Conservation (phyloP, 92 coral and sea anemone species). For the Scolanthus callimorphus region DNA sequence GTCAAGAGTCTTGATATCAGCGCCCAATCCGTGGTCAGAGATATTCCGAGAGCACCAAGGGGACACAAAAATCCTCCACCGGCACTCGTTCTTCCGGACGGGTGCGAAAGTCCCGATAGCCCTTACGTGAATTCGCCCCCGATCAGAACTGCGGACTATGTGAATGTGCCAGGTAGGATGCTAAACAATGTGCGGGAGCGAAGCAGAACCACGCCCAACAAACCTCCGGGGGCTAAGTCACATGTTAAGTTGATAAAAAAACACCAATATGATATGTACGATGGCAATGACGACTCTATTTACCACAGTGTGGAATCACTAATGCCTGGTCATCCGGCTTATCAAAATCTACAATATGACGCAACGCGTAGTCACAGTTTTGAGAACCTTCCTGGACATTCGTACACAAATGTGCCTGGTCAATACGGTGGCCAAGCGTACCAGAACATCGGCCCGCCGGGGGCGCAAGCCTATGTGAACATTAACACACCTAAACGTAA, state of each 20-base stretch:
- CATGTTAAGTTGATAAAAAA: constrained; percentile 28
- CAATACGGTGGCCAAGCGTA: constrained; percentile 46
- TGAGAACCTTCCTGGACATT: constrained; percentile 73
- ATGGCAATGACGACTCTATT: constrained; percentile 86
- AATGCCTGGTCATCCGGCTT: constrained; percentile 72
- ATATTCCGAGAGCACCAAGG: constrained; percentile 26
- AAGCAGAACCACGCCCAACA: constrained; percentile 30
- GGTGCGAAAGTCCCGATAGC: constrained; percentile 30
- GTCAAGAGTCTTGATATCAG: neutral
- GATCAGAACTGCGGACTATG: constrained; percentile 46
- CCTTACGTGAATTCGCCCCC: constrained; percentile 64
- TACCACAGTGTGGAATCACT: constrained; percentile 89
- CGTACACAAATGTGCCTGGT: constrained; percentile 64
- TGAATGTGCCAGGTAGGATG: constrained; percentile 31
- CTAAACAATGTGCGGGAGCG: constrained; percentile 10
- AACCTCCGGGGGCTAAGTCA: constrained; percentile 13
- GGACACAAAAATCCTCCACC: constrained; percentile 74
- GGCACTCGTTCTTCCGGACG: constrained; percentile 39
- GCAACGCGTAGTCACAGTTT: constrained; percentile 70
- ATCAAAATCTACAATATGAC: constrained; percentile 55
- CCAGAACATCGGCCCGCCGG: constrained; percentile 69
- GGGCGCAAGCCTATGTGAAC: constrained; percentile 77
- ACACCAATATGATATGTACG: constrained; percentile 77
- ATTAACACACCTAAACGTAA: constrained; percentile 47
- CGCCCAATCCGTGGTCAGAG: constrained; percentile 9